Conservation (phyloP, 2,888 invertebrate genomes). For the Synanthedon tipuliformis region DNA sequence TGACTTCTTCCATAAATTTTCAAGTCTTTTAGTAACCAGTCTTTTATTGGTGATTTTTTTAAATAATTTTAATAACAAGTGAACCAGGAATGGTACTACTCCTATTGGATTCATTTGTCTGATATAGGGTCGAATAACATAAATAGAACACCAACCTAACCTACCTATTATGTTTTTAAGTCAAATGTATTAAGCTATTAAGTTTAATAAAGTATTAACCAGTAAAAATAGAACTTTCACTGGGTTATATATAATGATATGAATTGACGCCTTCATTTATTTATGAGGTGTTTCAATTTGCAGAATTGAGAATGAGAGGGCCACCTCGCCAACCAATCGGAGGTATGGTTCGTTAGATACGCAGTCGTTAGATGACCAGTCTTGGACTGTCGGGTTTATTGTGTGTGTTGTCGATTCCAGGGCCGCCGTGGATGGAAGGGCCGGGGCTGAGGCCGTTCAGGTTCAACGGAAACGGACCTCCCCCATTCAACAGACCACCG, state of each 20-base stretch:
- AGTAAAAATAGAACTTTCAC: no score
- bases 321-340: constrained; percentile 47
- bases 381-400: background rate
- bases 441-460: constrained; percentile 37
- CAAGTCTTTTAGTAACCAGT: no score
- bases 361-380: background rate
- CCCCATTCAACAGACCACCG: constrained; percentile 32
- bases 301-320: constrained; percentile 63
- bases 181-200: no score
- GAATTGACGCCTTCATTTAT: constrained; percentile 1
- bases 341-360: constrained; percentile 30
- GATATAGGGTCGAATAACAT: no score
- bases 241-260: constrained; percentile 4
- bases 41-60: no score
- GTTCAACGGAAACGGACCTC: constrained; percentile 56
- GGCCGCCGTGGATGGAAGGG: constrained; percentile 56
- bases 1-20: no score
- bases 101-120: no score
- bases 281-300: constrained; percentile 35
- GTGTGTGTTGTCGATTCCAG: constrained; percentile 25
- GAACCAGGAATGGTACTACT: no score
- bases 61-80: no score
- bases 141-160: no score
- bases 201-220: no score
- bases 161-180: no score